These are phyloP conservation scores for Hydraecia micacea DNA, from an alignment of 2,888 invertebrate species.

Conservation along the genomic window DNA sequence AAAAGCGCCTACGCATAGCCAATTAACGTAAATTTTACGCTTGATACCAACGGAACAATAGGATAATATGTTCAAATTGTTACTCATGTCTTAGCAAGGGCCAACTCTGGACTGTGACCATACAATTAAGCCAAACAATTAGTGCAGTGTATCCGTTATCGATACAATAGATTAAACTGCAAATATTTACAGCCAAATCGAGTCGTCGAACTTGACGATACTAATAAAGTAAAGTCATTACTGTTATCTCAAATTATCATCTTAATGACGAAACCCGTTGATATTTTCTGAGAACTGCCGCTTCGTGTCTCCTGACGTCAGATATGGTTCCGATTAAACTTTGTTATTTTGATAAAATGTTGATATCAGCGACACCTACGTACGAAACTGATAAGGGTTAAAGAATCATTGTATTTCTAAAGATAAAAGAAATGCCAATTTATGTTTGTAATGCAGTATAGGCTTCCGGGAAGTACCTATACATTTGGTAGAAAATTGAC, in stretches of 20 bases:
- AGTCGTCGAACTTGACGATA: conserved; percentile 78
- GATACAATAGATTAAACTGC: conserved; percentile 56
- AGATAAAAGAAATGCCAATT: conserved; percentile 31
- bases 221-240: conserved; percentile 81
- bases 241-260: conserved; percentile 81
- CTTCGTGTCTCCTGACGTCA: conserved; percentile 58
- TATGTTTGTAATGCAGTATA: conserved; percentile 4
- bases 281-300: conserved; percentile 73
- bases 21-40: conserved; percentile 1
- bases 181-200: conserved; percentile 73
- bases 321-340: conserved; percentile 54
- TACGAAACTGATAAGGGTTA: conserved; percentile 34
- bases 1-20: background rate
- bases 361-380: conserved; percentile 35
- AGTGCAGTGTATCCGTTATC: conserved; percentile 43
- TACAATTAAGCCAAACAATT: conserved; percentile 36
- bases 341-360: conserved; percentile 43
- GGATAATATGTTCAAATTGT: background rate
- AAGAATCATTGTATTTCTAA: conserved; percentile 29
- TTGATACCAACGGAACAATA: conserved; percentile 7
- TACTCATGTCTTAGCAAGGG: background rate
- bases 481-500: background rate
- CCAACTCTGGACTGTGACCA: conserved; percentile 35
- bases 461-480: background rate
- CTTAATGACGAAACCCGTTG: conserved; percentile 76